Evolutionary conservation across 2,113 vertebrate species (phyloP), one percentile per base, ranked within the genome.

Genomic region (Mystacornis crossleyi): DNA sequence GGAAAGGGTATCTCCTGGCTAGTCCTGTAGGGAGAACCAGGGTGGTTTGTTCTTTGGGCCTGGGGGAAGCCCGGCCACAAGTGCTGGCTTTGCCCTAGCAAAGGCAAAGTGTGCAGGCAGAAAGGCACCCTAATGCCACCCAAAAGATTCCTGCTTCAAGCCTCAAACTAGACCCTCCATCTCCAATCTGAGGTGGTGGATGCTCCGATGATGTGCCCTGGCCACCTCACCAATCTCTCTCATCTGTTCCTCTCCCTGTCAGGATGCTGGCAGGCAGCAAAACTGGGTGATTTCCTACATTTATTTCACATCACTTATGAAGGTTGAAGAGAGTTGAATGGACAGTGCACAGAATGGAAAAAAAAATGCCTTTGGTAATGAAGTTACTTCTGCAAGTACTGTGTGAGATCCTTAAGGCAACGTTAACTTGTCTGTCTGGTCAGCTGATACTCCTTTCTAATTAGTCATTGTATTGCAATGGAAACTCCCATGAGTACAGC

Each of bases 351-450:
- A 15, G 61, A 33, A 60, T 6, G 64, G 45, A 42, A 17, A 8
- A 66, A 34, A 66, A 42, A 61, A 48, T 16, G 24, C 40, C 69
- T 48, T 58, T 53, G 20, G 24, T 33, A 12, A 43, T 8, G 83
- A 77, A 25, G 12, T 48, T 57, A 19, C 77, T 81, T 54, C 36
- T 90, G 90, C 45, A 86, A 78, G 17, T 8, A 2, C 69, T 14
- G 5, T 29, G 60, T 36, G 50, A 73, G 21, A 54, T 38, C 81
- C 64, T 18, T 10, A 50, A 82, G 74, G 81, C 95, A 64, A 15
- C 1, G 0, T 45, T 36, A 26, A 43, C 8, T 25, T 4, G 0
- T 48, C 84, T 38, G 21, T 61, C 65, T 75, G 33, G 3, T 40
- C 66, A 47, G 79, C 60, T 28, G 54, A 38, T 33, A 1, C 26